These are phyloP conservation scores for Hormiphora californensis DNA, from an alignment of 37 sponge, comb jelly and placozoan species.

Conservation along the genomic window DNA sequence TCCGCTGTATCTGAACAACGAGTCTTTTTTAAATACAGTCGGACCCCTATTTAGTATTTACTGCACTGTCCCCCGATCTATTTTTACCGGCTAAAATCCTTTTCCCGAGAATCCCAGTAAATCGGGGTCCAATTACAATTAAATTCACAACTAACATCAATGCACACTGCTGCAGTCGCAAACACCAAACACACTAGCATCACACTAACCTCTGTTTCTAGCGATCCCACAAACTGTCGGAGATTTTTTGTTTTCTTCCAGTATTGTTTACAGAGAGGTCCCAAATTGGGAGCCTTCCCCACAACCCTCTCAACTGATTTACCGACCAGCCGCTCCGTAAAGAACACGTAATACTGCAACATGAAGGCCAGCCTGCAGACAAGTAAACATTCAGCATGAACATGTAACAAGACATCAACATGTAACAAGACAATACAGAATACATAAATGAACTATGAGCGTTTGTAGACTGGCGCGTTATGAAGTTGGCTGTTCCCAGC, in stretches of 20 bases:
- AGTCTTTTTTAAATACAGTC: neutral
- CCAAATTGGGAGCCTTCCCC: slow-evolving; percentile 25
- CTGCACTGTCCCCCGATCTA: too few species aligned
- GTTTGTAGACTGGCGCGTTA: too few species aligned
- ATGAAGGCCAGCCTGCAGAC: slow-evolving; percentile 11
- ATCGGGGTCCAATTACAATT: too few species aligned
- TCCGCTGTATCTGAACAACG: neutral
- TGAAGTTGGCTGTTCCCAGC: too few species aligned
- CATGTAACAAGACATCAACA: too few species aligned
- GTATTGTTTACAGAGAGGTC: slow-evolving; percentile 35
- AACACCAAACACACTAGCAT: neutral
- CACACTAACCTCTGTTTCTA: slow-evolving; percentile 10
- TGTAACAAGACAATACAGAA: too few species aligned
- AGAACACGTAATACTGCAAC: slow-evolving; percentile 48
- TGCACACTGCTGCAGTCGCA: neutral
- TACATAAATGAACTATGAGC: too few species aligned
- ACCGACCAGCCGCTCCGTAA: slow-evolving; percentile 28
- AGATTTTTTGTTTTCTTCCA: slow-evolving; percentile 36
- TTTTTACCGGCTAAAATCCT: too few species aligned
- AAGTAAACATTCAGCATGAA: neutral
- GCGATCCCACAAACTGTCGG: slow-evolving; percentile 29
- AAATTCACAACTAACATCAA: neutral
- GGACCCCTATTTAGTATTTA: too few species aligned
- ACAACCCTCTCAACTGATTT: neutral
- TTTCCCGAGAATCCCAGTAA: too few species aligned